Evolutionary conservation across 2,888 invertebrate species (phyloP).

Genomic region (Lasioglossum figueresi): DNA sequence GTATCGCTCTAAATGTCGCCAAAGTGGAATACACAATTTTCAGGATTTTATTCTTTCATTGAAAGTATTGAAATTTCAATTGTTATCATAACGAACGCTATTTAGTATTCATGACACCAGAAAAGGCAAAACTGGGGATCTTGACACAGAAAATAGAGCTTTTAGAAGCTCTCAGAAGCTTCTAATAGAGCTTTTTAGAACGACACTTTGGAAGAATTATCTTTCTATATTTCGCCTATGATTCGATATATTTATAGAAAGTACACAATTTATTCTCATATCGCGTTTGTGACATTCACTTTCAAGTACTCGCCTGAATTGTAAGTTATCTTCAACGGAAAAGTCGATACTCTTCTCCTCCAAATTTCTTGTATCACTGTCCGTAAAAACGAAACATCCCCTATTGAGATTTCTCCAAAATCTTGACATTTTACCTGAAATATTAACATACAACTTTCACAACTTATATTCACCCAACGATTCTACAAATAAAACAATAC

Average conservation of each 20-base stretch:
- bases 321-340: constrained; percentile 52
- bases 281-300: not conserved
- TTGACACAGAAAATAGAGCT: too few species aligned
- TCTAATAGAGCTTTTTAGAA: too few species aligned
- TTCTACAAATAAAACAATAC: not conserved
- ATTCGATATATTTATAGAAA: not conserved
- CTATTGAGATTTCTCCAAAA: not conserved
- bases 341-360: constrained; percentile 51
- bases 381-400: not conserved
- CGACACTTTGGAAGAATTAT: too few species aligned
- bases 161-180: too few species aligned
- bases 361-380: not conserved
- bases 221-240: too few species aligned
- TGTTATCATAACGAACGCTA: not conserved
- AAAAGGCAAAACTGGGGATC: not conserved
- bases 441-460: not conserved
- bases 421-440: constrained; percentile 15
- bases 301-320: constrained; percentile 36
- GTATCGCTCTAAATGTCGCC: not conserved
- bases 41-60: not conserved
- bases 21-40: not conserved
- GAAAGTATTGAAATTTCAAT: not conserved
- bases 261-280: not conserved
- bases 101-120: not conserved
- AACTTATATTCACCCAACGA: not conserved